These are phyloP conservation scores for Peromyscus melanophrys DNA, from an alignment of 2,797 vertebrate genomes.

Conservation along the genomic window DNA sequence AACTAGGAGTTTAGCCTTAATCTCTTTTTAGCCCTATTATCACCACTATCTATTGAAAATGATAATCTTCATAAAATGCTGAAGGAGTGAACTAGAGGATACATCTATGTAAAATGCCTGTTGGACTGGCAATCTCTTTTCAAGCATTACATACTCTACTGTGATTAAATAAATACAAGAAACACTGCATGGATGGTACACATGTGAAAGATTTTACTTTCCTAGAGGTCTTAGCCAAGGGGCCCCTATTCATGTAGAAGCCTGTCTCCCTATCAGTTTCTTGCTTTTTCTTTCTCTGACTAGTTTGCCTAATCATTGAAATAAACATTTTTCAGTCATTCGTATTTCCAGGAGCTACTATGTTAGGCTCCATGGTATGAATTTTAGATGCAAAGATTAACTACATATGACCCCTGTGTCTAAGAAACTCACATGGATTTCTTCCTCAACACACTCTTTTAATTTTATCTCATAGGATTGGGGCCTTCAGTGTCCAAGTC, in stretches of 20 bases:
- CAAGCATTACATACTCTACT: background rate
- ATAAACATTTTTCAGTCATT: background rate
- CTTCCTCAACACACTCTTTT: background rate
- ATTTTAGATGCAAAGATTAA: constrained; percentile 29
- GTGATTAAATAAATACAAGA: constrained; percentile 3
- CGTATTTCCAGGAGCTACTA: constrained; percentile 12
- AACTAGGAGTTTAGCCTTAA: background rate
- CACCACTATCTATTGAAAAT: background rate
- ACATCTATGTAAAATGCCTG: constrained; percentile 6
- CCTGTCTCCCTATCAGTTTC: background rate
- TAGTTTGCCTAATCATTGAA: constrained; percentile 4
- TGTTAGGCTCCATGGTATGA: background rate
- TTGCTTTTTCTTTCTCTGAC: background rate
- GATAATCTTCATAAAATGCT: background rate
- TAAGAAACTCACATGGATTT: background rate
- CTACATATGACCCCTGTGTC: background rate
- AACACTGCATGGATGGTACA: background rate
- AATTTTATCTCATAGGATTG: background rate
- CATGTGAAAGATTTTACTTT: constrained; percentile 46
- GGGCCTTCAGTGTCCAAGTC: background rate
- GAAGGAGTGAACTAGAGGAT: background rate
- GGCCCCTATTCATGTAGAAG: background rate
- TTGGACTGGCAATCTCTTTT: background rate
- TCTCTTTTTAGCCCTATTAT: background rate
- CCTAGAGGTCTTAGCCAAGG: constrained; percentile 39